phyloP scores from a whole-genome alignment of 2,888 invertebrate genomes.

The Corythucha ciliata region DNA sequence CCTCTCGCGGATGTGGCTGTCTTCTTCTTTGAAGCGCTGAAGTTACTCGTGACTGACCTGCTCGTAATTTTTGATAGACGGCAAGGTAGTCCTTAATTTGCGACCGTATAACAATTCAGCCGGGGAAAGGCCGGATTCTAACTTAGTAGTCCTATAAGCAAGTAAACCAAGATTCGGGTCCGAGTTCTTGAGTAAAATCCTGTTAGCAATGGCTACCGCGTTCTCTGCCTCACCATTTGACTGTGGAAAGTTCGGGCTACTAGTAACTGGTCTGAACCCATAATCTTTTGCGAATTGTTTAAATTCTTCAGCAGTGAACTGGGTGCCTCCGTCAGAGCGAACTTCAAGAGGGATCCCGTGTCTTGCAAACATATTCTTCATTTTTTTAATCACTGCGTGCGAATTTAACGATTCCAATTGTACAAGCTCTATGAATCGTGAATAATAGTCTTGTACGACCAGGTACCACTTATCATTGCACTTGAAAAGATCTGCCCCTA shows the following conservation, averaged over 20 bases:
- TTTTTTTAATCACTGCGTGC: background rate
- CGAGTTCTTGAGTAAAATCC: no score
- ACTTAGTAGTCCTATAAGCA: no score
- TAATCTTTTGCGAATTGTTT: background rate
- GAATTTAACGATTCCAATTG: background rate
- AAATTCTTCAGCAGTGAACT: background rate
- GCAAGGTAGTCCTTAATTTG: no score
- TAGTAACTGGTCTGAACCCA: background rate
- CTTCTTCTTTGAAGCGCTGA: no score
- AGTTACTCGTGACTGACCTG: no score
- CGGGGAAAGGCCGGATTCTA: no score
- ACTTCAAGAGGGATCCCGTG: background rate
- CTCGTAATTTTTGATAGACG: no score
- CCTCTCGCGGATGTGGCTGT: no score
- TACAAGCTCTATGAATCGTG: background rate
- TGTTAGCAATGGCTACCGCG: background rate
- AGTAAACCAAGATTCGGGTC: no score
- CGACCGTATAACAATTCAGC: no score
- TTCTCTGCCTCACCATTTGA: slow-evolving; percentile 2
- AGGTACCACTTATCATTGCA: background rate
- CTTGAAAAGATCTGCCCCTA: background rate
- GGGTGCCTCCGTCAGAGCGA: background rate
- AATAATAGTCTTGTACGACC: background rate
- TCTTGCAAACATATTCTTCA: slow-evolving; percentile 1
- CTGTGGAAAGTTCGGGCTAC: slow-evolving; percentile 1